A percentile compares a stretch with the other conserved stretches of the same genome.
Evolutionary conservation across 2,888 invertebrate species (phyloP).

Genomic region (Heliconius ismenius): DNA sequence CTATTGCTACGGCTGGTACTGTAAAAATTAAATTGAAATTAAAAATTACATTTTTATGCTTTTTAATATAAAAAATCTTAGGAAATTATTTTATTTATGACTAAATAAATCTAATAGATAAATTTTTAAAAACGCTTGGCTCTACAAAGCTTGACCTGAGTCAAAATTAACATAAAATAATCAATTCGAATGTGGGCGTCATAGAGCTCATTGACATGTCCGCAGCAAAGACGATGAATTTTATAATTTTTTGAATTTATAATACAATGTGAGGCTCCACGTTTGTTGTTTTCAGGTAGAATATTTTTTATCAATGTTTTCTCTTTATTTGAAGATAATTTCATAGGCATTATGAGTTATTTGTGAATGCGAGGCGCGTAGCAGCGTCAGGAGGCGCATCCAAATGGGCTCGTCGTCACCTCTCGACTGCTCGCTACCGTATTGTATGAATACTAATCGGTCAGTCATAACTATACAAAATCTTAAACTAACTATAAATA

Average conservation of each 20-base stretch:
- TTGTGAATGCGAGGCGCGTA: constrained; percentile 61
- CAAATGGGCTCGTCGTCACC: constrained; percentile 74
- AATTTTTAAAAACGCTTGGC: background rate
- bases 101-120: background rate
- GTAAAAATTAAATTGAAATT: constrained; percentile 2
- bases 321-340: constrained; percentile 62
- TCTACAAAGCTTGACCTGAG: background rate
- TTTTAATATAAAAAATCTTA: background rate
- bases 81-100: background rate
- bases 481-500: constrained; percentile 42
- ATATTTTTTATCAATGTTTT: constrained; percentile 47
- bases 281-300: constrained; percentile 41
- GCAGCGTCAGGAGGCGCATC: constrained; percentile 61
- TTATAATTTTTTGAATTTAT: constrained; percentile 20
- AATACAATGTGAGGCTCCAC: constrained; percentile 32
- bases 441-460: constrained; percentile 73
- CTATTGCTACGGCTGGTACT: constrained; percentile 19
- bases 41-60: background rate
- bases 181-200: constrained; percentile 17
- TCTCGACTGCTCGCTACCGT: constrained; percentile 58
- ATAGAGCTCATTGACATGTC: constrained; percentile 7
- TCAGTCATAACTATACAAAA: constrained; percentile 39
- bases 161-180: background rate
- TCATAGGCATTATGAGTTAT: constrained; percentile 51
- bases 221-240: constrained; percentile 4